phyloP scores from a whole-genome alignment of 2,113 vertebrate species.

The Haemorhous mexicanus region DNA sequence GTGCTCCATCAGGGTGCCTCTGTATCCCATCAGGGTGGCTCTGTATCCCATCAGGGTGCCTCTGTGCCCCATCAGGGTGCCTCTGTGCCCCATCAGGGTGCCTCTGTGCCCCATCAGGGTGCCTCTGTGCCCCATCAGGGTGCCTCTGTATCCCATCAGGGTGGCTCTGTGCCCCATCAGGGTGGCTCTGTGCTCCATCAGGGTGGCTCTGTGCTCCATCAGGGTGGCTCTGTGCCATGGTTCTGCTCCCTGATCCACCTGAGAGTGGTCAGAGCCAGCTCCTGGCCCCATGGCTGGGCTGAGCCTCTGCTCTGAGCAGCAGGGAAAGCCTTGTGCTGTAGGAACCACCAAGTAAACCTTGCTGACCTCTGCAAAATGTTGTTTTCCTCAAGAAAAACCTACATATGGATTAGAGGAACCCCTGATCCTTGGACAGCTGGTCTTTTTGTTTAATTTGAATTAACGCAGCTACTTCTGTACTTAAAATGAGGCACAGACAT shows the following conservation, averaged over 20 bases:
- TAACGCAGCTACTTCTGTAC: neutral
- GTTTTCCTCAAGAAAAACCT: constrained; percentile 1
- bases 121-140: too few species aligned
- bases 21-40: too few species aligned
- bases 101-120: too few species aligned
- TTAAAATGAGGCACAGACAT: neutral
- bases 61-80: too few species aligned
- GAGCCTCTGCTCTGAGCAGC: neutral
- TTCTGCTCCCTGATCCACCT: neutral
- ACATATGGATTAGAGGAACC: neutral
- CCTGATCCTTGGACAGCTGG: neutral
- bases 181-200: too few species aligned
- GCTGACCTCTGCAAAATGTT: neutral
- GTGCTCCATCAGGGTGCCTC: too few species aligned
- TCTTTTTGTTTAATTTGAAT: neutral
- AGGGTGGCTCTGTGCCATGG: neutral
- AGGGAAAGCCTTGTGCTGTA: neutral
- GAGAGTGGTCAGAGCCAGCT: rapidly evolving
- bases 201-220: rapidly evolving
- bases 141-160: too few species aligned
- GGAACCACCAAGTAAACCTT: neutral
- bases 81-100: too few species aligned
- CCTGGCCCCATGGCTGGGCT: rapidly evolving
- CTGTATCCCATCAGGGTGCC: too few species aligned
- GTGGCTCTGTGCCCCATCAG: too few species aligned